Conservation (phyloP, 2,113 vertebrate genomes). For the Brachyhypopomus occidentalis region DNA sequence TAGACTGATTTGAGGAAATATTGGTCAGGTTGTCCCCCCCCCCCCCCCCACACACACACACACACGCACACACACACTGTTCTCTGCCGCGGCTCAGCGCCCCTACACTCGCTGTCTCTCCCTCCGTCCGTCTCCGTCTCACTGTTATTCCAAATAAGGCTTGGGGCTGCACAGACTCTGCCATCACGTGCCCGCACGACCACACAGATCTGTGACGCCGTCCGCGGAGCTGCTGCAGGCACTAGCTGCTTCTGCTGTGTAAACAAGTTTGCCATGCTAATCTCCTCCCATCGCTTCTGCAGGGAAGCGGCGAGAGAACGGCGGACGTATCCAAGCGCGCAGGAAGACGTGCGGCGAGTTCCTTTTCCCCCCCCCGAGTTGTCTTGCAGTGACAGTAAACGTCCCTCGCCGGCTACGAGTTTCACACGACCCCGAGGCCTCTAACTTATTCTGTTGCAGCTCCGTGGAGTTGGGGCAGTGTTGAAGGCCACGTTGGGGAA, state of each 20-base stretch:
- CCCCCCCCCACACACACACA: too few species aligned
- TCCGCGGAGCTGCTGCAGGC: conserved; percentile 36
- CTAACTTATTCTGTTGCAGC: too few species aligned
- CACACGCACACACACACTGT: too few species aligned
- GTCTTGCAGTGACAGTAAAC: neutral
- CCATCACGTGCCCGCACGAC: conserved; percentile 40
- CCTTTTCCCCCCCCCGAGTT: neutral
- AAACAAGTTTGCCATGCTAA: conserved; percentile 37
- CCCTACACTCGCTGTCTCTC: too few species aligned
- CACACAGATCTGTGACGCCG: conserved; percentile 28
- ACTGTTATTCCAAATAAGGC: conserved; percentile 55
- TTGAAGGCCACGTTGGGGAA: conserved; percentile 31
- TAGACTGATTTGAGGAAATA: neutral
- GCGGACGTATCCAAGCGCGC: neutral
- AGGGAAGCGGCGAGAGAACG: neutral
- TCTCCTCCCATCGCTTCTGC: conserved; percentile 28
- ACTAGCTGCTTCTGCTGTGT: conserved; percentile 34
- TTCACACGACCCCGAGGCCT: neutral
- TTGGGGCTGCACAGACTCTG: neutral
- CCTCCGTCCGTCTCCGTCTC: conserved; percentile 18
- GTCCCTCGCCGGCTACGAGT: neutral
- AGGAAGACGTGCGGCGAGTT: neutral
- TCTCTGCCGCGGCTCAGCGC: too few species aligned
- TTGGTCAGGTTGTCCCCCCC: neutral
- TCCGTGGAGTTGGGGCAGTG: too few species aligned